Evolutionary conservation across 2,797 vertebrate genomes (phyloP), one percentile per base, ranked within the genome.

Genomic region (Sternotherus odoratus): DNA sequence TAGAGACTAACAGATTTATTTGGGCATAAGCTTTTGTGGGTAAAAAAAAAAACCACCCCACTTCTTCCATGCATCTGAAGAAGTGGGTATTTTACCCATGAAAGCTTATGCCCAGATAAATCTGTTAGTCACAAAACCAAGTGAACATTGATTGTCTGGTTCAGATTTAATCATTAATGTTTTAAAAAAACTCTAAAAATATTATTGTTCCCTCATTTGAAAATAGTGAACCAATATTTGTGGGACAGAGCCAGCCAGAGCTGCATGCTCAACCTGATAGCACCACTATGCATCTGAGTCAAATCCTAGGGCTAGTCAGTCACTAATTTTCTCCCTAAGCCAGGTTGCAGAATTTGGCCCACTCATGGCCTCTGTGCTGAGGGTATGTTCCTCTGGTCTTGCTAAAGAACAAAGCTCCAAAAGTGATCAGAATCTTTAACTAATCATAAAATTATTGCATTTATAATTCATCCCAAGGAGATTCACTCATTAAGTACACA

Each of bases 361-460:
- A 11, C 10, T 85, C 2, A n/a, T 79, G 79, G 26, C 13, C 11
- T 80, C 53, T 19, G 12, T 30, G 5, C 2, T 17, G 49, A 33
- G 30, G 57, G 11, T 28, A 19, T 51, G 81, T 87, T 88, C 0
- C 57, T 82, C 15, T 86, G 48, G 6, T 19, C 46, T 36, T 63
- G 43, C 28, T 92, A 79, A 85, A 77, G 12, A 77, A 60, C 2
- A 77, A 11, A 75, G 12, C 28, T 90, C 85, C 53, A 84, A 75
- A 82, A 80, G 3, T 36, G 24, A 8, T 57, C 10, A 83, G 66
- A 33, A 66, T 1, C 1, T 77, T 72, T 89, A 78, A 30, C 1
- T 82, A 33, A 74, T 46, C 72, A 74, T 43, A 74, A 74, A 82
- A 54, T 9, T 36, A 12, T 8, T 66, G 10, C 46, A 51, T 80